phyloP scores from a whole-genome alignment of 2,797 vertebrate species.

The Antrozous pallidus region DNA sequence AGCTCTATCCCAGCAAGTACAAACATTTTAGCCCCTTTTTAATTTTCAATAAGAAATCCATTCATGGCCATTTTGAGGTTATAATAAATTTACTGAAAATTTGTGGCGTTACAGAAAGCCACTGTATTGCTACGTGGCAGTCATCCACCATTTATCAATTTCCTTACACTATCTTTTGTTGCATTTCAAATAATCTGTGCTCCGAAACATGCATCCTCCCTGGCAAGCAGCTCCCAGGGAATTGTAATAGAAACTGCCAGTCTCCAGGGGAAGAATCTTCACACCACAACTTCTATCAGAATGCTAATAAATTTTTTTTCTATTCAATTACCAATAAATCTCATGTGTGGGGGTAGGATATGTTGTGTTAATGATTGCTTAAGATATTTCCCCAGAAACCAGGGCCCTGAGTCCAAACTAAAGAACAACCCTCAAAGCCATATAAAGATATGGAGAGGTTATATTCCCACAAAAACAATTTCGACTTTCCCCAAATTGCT shows the following conservation, averaged over 20 bases:
- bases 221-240: not conserved
- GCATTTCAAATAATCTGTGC: not conserved
- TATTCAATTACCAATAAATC: not conserved
- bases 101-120: not conserved
- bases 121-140: not conserved
- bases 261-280: not conserved
- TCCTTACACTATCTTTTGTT: not conserved
- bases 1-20: not conserved
- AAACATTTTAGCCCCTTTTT: not conserved
- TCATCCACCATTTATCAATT: not conserved
- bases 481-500: not conserved
- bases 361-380: not conserved
- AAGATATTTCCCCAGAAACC: not conserved
- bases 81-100: not conserved
- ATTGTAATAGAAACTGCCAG: not conserved
- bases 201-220: not conserved
- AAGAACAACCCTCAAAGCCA: not conserved
- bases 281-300: not conserved
- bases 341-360: not conserved
- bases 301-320: not conserved
- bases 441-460: not conserved
- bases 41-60: not conserved
- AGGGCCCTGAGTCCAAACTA: not conserved
- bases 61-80: not conserved
- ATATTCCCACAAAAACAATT: not conserved